A percentile compares a stretch with the other conserved stretches of the same genome.
Conservation (phyloP, 2,888 invertebrate genomes). For the Scaptomyza caliginosa region DNA sequence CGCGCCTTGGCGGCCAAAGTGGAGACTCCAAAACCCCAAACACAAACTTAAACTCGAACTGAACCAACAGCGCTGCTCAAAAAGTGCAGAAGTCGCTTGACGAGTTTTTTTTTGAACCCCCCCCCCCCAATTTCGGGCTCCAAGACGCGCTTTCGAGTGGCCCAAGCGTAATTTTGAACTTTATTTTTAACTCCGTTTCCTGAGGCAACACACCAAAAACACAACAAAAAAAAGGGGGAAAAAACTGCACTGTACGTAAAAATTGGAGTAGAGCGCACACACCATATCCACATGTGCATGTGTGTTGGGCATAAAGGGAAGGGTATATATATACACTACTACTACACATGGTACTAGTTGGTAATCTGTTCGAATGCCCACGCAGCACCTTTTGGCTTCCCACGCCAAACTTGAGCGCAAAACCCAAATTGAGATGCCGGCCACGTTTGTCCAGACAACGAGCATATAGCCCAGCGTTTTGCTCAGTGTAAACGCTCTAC, state of each 20-base stretch:
- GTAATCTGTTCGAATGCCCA: constrained; percentile 43
- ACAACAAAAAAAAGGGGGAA: constrained; percentile 6
- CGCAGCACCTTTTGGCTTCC: constrained; percentile 60
- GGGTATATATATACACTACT: constrained; percentile 27
- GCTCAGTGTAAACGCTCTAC: constrained; percentile 58
- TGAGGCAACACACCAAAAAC: constrained; percentile 23
- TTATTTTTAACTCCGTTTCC: constrained; percentile 55
- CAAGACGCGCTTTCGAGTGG: constrained; percentile 39
- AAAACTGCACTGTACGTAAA: constrained; percentile 40
- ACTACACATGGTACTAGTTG: constrained; percentile 9
- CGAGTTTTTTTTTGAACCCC: constrained; percentile 49
- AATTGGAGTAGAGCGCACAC: constrained; percentile 40
- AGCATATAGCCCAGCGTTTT: constrained; percentile 39
- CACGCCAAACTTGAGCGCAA: constrained; percentile 50
- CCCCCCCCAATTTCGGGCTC: constrained; percentile 44
- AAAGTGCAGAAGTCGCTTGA: constrained; percentile 78
- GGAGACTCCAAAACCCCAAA: constrained; percentile 13
- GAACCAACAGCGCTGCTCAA: constrained; percentile 61
- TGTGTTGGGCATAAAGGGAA: constrained; percentile 5
- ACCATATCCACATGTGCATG: background rate
- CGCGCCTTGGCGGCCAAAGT: constrained; percentile 34
- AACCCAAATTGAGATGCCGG: constrained; percentile 55
- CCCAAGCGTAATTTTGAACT: constrained; percentile 36
- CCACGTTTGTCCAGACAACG: constrained; percentile 59
- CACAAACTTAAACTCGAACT: background rate